Conservation (phyloP, 1,140 invertebrate genomes). For the Lasioglossum baleicum region DNA sequence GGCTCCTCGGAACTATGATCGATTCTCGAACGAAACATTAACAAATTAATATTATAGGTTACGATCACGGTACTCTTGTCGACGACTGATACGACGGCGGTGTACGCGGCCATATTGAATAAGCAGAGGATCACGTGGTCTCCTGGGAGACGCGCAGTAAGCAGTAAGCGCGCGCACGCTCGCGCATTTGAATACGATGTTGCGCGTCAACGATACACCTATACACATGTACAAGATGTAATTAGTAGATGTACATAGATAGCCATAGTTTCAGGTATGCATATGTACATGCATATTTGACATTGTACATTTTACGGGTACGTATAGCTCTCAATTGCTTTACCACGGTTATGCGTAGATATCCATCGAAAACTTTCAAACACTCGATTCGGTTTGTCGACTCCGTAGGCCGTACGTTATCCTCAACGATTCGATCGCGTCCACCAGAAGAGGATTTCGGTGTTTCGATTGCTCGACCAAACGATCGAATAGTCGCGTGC, state of each 20-base stretch:
- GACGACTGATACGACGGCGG: constrained; percentile 6
- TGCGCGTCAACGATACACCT: background rate
- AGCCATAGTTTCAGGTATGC: too few relatives aligned
- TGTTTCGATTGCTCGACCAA: constrained; percentile 25
- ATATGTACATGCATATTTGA: too few relatives aligned
- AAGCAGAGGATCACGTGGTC: constrained; percentile 29
- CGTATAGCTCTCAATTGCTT: too few relatives aligned
- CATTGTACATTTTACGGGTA: too few relatives aligned
- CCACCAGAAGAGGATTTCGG: constrained; percentile 2
- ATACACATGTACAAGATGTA: too few relatives aligned
- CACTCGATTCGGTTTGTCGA: too few relatives aligned
- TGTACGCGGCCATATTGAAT: constrained; percentile 36
- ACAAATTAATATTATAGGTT: background rate
- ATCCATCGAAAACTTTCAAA: too few relatives aligned
- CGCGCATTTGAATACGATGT: background rate
- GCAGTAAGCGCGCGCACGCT: constrained; percentile 15
- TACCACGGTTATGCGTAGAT: too few relatives aligned
- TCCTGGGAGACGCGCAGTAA: background rate
- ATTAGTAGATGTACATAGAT: too few relatives aligned
- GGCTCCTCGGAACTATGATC: background rate
- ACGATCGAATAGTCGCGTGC: constrained; percentile 52
- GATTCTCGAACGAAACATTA: constrained; percentile 6
- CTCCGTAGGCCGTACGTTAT: constrained; percentile 27
- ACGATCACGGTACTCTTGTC: constrained; percentile 17
- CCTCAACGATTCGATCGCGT: constrained; percentile 37